These are phyloP conservation scores for Micropoecilia bifurca DNA, from an alignment of 2,797 vertebrate genomes.

Conservation along the genomic window DNA sequence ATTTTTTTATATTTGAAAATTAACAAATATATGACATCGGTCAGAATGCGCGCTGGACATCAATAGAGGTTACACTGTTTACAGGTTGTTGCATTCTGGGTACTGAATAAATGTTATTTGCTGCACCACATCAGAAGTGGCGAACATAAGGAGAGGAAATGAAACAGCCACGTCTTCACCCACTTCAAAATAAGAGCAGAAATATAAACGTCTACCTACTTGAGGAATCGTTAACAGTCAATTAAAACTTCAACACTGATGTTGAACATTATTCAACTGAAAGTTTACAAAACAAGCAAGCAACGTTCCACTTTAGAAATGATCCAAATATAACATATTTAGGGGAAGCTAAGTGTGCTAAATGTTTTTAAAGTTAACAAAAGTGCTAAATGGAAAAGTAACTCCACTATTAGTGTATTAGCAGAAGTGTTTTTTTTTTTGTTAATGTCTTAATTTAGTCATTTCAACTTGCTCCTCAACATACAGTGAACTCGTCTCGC, in stretches of 20 bases:
- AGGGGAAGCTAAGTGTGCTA: not conserved
- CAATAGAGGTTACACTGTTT: not conserved
- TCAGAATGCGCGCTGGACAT: not conserved
- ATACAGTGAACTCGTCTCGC: not conserved
- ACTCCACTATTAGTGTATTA: no score
- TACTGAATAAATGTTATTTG: not conserved
- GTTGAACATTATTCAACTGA: not conserved
- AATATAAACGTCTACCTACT: not conserved
- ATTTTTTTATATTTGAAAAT: not conserved
- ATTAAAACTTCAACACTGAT: not conserved
- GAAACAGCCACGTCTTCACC: not conserved
- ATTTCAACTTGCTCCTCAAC: not conserved
- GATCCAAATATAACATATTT: not conserved
- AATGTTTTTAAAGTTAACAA: not conserved
- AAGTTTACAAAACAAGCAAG: not conserved
- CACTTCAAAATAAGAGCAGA: not conserved
- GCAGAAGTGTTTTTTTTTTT: no score
- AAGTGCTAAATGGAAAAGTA: not conserved
- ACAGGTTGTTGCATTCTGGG: not conserved
- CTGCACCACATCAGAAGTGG: not conserved
- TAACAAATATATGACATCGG: not conserved
- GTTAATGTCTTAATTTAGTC: not conserved
- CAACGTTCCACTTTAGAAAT: not conserved
- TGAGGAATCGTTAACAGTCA: not conserved
- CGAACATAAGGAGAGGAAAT: not conserved